Base-by-base conservation (phyloP, 1,140 invertebrate genomes). In the Sycophaga agraensis region DNA sequence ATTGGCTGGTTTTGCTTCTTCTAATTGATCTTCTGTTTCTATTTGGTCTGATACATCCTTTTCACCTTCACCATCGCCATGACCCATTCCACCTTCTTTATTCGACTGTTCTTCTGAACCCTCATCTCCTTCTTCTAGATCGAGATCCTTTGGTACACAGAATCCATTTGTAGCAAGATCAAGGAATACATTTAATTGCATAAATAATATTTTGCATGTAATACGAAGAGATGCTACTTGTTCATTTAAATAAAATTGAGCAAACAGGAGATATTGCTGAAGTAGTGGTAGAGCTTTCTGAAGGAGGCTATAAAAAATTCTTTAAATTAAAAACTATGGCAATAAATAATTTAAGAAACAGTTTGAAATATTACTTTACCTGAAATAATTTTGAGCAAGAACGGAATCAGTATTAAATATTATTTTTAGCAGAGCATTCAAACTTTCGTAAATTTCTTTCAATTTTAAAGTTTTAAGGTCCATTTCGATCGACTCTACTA, bases 41-140 rank as follows among this genome's bases (percentile, higher is more conserved):
- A 98, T 93, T 73, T 86, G 84, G 54, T 98, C 95, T 1, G 95
- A 98, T 5, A 98, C 93, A 82, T 99, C 96, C 71, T 93, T 95
- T 61, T 91, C 85, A 9, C 95, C 96, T 68, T 97, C 90, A 0
- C 96, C 96, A 66, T 98, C 95, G 1, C 93, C 94, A 2, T 98
- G 79, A 0, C 96, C 96, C 77, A 90, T 87, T 11, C 91, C 91
- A 54, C 88, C 86, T 67, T 76, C 74, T 9, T 64, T 64, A 0
- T 83, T 80, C 8, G 83, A 73, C 62, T 85, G 84, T 40, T 86
- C 82, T 31, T 84, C 79, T 35, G 83, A 79, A 16, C 59, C 84
- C 17, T 71, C 63, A 34, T 84, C 84, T 59, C 87, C 85, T 71
- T 89, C 87, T n/a, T 89, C 87, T 12, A 84, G 73, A 68, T 84